Base-by-base conservation (phyloP, 2,888 invertebrate genomes). In the Globia sparganii region DNA sequence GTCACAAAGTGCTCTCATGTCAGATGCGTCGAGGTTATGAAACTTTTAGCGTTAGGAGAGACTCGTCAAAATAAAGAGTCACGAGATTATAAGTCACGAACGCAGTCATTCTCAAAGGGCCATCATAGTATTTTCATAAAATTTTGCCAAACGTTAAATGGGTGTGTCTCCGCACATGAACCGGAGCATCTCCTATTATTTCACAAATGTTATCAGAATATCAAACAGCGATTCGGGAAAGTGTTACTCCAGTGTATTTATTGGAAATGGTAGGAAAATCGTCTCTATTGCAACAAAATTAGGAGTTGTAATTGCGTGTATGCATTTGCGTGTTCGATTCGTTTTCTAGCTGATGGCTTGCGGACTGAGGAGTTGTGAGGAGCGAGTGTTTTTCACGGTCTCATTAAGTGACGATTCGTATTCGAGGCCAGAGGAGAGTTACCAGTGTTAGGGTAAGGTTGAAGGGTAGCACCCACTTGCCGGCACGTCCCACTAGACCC, bases 381-480 rank as follows among this genome's bases (percentile, higher is more conserved):
- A 92, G 93, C 94, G 93, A 95, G 95, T 96, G 95, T 95, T 94
- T 94, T 95, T 95, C 95, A 95, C 94, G 90, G 93, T 91, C 94
- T 94, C 94, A 95, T 96, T 95, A 95, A 91, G 91, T 90, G 94
- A 93, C 94, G 87, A 96, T 96, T 96, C 94, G 95, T 95, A 96
- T 96, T 96, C 96, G 93, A 90, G 90, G 90, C 92, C 91, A 89
- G 91, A 87, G 86, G 86, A 87, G 89, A 91, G 92, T 88, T 91
- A 90, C 91, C 89, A 89, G 88, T 91, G 91, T 91, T 87, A 90
- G 91, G 91, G 91, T 90, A 90, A 90, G 90, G 91, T 91, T 88
- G 89, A 82, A 89, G 89, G 90, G 90, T 90, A 89, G 90, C 89
- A 88, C 86, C 89, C 88, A 89, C 89, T 88, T 86, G 86, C 85